Conservation (phyloP, 2,797 vertebrate species). For the Vultur gryphus region DNA sequence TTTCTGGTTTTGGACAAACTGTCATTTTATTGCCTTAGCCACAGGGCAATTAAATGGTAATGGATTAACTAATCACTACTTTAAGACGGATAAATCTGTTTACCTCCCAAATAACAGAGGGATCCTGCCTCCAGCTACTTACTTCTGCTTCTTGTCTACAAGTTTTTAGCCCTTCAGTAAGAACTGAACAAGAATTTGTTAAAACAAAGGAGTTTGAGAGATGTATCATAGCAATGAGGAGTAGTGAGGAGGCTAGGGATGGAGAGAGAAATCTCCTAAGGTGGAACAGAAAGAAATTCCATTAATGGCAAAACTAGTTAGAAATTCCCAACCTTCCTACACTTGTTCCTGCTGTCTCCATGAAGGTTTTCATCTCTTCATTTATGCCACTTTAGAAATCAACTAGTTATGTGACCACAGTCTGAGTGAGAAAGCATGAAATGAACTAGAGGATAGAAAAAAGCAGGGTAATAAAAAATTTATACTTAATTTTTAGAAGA, state of each 20-base stretch:
- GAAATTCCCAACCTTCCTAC: not conserved
- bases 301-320: not conserved
- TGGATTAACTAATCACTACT: not conserved
- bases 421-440: not conserved
- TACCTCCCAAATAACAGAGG: not conserved
- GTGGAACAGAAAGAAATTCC: not conserved
- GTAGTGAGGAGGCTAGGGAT: not conserved
- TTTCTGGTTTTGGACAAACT: constrained; percentile 5
- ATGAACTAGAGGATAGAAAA: not conserved
- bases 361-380: not conserved
- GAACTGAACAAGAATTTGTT: not conserved
- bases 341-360: not conserved
- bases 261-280: not conserved
- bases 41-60: not conserved
- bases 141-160: not conserved
- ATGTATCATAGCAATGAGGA: not conserved
- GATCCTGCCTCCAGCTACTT: not conserved
- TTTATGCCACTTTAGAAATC: not conserved
- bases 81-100: constrained; percentile 12
- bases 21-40: not conserved
- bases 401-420: not conserved
- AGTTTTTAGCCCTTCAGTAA: not conserved
- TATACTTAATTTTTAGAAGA: not conserved
- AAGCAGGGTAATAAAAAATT: not conserved
- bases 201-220: not conserved